Percentiles rank a stretch among this genome's conserved stretches.
phyloP scores from a whole-genome alignment of 53 echinoderm and acorn worm genomes.

The Arbacia lixula region DNA sequence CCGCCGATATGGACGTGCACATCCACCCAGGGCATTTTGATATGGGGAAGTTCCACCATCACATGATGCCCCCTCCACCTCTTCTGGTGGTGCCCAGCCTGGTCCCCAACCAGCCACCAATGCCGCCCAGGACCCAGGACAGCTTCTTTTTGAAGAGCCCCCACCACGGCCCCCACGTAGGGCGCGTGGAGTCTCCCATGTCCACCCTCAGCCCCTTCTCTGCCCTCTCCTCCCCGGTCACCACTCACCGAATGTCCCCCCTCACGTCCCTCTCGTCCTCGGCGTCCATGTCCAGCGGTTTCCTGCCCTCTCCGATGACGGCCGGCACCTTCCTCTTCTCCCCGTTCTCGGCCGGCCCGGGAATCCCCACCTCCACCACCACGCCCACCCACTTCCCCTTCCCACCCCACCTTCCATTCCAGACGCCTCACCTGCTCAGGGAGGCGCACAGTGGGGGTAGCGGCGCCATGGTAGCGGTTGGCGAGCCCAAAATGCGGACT shows the following conservation, averaged over 20 bases:
- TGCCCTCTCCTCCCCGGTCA: conserved; percentile 59
- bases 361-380: conserved; percentile 69
- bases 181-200: conserved; percentile 77
- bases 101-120: conserved; percentile 73
- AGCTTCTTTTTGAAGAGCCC: conserved; percentile 77
- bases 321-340: conserved; percentile 83
- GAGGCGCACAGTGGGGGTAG: conserved; percentile 52
- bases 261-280: conserved; percentile 72
- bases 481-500: conserved; percentile 73
- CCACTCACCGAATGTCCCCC: conserved; percentile 67
- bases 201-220: conserved; percentile 73
- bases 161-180: conserved; percentile 59
- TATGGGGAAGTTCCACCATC: conserved; percentile 53
- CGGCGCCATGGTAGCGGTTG: too few species aligned
- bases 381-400: conserved; percentile 93
- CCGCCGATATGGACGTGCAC: conserved; percentile 56
- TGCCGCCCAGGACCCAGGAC: conserved; percentile 59
- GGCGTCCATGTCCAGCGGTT: conserved; percentile 56
- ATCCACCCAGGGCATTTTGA: conserved; percentile 62
- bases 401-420: conserved; percentile 92
- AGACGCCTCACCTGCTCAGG: conserved; percentile 76
- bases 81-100: conserved; percentile 87
- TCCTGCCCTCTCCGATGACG: conserved; percentile 84
- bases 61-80: conserved; percentile 78
- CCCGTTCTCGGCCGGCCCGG: conserved; percentile 84